phyloP scores from a whole-genome alignment of 2,888 invertebrate species.

The Gandaritis pyraliata region DNA sequence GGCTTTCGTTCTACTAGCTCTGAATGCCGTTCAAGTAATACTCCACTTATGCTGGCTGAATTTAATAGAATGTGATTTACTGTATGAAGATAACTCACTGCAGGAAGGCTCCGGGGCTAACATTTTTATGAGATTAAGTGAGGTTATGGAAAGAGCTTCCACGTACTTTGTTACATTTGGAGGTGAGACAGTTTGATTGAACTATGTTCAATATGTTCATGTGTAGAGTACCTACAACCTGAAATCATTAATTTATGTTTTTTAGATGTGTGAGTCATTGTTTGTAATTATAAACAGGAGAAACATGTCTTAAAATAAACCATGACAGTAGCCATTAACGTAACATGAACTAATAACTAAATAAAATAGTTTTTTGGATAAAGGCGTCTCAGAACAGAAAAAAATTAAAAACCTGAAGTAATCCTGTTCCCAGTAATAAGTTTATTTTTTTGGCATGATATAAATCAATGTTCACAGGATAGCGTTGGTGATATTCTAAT shows the following conservation, averaged over 20 bases:
- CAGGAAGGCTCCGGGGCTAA: conserved; percentile 23
- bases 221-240: no score
- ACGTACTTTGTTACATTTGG: conserved; percentile 1
- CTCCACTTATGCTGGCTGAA: conserved; percentile 55
- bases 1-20: conserved; percentile 64
- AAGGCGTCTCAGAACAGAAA: neutral
- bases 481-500: conserved; percentile 44
- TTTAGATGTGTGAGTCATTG: no score
- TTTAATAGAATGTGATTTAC: conserved; percentile 53
- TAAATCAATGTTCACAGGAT: conserved; percentile 19
- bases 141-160: conserved; percentile 10
- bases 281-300: neutral
- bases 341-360: neutral
- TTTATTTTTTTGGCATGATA: conserved; percentile 17
- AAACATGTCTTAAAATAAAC: neutral
- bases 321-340: neutral
- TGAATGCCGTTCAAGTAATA: conserved; percentile 61
- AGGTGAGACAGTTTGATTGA: no score
- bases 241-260: no score
- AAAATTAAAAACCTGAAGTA: neutral
- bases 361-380: neutral
- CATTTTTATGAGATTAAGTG: conserved; percentile 23
- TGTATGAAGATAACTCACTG: conserved; percentile 33
- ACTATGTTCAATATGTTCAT: no score
- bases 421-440: neutral